Evolutionary conservation across 2,888 invertebrate genomes (phyloP).

Genomic region (Caprella mutica): DNA sequence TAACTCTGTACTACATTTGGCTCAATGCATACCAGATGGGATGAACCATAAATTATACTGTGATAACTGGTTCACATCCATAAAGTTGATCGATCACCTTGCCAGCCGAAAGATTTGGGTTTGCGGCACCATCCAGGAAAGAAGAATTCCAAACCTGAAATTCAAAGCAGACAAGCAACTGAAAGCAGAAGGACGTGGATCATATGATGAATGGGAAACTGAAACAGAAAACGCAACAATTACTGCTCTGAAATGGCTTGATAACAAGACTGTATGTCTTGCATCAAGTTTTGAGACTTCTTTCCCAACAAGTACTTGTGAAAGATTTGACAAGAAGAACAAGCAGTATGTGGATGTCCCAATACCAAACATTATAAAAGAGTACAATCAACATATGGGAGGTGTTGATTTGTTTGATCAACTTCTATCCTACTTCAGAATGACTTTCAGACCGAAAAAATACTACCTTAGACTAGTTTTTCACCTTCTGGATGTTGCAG

Average conservation of each 20-base stretch:
- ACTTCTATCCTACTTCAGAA: constrained; percentile 14
- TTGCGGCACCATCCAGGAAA: constrained; percentile 5
- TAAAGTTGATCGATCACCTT: constrained; percentile 6
- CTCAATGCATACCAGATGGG: constrained; percentile 2
- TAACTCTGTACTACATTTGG: constrained; percentile 12
- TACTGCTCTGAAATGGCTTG: constrained; percentile 11
- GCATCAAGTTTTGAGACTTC: constrained; percentile 3
- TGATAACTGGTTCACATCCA: constrained; percentile 13
- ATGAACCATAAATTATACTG: constrained; percentile 14
- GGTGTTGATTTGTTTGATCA: constrained; percentile 28
- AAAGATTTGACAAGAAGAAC: constrained; percentile 25
- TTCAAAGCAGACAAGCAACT: constrained; percentile 19
- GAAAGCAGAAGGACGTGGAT: background rate
- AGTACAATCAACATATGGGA: constrained; percentile 25
- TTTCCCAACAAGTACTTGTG: constrained; percentile 11
- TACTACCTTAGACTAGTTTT: constrained; percentile 11
- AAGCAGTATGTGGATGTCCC: constrained; percentile 18
- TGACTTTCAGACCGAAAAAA: constrained; percentile 6
- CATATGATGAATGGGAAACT: constrained; percentile 11
- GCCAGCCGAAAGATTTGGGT: constrained; percentile 6
- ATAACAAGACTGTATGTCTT: background rate
- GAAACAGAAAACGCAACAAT: background rate
- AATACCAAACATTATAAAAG: constrained; percentile 18
- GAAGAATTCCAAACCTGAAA: constrained; percentile 2
- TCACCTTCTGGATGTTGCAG: constrained; percentile 9